These are phyloP conservation scores for Tinamus guttatus DNA, from an alignment of 2,113 vertebrate species.

Conservation along the genomic window DNA sequence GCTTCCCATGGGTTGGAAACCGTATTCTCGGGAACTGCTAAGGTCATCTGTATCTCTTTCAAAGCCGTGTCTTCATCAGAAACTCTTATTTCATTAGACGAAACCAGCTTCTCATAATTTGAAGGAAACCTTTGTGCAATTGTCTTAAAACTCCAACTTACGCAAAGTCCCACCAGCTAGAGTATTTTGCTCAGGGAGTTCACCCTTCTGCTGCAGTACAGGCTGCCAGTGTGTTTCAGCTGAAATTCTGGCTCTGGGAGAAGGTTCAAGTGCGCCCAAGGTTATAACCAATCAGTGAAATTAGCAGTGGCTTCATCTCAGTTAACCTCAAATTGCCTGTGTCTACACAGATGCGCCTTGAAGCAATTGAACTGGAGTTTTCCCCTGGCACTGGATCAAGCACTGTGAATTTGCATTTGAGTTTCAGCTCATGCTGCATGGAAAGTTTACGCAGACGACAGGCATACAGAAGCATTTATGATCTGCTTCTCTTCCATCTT, in stretches of 20 bases:
- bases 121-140: constrained; percentile 13
- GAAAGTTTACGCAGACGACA: neutral
- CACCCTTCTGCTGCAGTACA: neutral
- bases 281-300: constrained; percentile 50
- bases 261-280: constrained; percentile 18
- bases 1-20: neutral
- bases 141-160: neutral
- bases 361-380: constrained; percentile 10
- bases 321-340: constrained; percentile 58
- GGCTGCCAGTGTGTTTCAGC: constrained; percentile 2
- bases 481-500: neutral
- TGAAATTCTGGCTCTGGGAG: constrained; percentile 16
- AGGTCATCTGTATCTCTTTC: neutral
- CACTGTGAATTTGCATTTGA: constrained; percentile 34
- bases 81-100: neutral
- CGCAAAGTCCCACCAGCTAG: neutral
- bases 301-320: constrained; percentile 59
- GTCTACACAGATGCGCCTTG: constrained; percentile 17
- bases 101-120: neutral
- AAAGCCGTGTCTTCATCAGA: neutral
- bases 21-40: neutral
- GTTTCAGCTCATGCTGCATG: constrained; percentile 18
- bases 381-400: constrained; percentile 48
- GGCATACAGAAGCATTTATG: neutral
- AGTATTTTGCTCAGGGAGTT: neutral